Evolutionary conservation across 2,888 invertebrate species (phyloP), one percentile per base, ranked within the genome.

Genomic region (Malachius bipustulatus): DNA sequence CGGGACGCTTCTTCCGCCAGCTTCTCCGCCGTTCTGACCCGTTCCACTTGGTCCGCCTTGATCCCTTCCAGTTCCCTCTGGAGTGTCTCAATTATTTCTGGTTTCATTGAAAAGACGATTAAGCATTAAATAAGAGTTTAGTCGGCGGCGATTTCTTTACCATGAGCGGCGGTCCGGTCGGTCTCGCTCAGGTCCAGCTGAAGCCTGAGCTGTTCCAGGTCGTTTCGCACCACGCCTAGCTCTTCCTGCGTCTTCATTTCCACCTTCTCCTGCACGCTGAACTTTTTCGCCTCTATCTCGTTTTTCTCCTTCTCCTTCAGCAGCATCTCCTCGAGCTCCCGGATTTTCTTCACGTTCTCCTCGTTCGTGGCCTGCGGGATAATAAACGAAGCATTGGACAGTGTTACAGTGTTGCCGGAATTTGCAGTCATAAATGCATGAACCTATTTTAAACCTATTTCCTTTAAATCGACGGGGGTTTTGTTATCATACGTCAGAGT

Each of bases 211-310:
- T 70, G 55, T 45, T 69, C 67, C 36, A 73, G 49, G 46, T 72
- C 70, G 2, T 66, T 64, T 30, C 65, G 67, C 33, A 73, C 53
- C 26, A 63, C 63, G 2, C 70, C 69, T n/a, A 72, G 55, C 55
- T 74, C 70, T 30, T 70, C 70, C 44, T 73, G 72, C 30, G 73
- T 67, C 50, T 71, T 71, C 1, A 73, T 67, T 44, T 79, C 64
- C 40, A 71, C 70, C 50, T 80, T 77, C 38, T 77, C 72, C 28
- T 75, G 65, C 59, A 79, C 79, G n/a, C 75, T 74, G 19, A 59
- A 59, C 64, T 70, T 69, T 60, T 63, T 73, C 56, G 48, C 70
- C 57, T 67, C 77, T 39, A 53, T 54, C 51, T 71, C 69, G 3
- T 68, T 49, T 32, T 55, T 57, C 37, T 62, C 60, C 33, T 63